Evolutionary conservation across 2,888 invertebrate genomes (phyloP).

Genomic region (Cetonia aurata): DNA sequence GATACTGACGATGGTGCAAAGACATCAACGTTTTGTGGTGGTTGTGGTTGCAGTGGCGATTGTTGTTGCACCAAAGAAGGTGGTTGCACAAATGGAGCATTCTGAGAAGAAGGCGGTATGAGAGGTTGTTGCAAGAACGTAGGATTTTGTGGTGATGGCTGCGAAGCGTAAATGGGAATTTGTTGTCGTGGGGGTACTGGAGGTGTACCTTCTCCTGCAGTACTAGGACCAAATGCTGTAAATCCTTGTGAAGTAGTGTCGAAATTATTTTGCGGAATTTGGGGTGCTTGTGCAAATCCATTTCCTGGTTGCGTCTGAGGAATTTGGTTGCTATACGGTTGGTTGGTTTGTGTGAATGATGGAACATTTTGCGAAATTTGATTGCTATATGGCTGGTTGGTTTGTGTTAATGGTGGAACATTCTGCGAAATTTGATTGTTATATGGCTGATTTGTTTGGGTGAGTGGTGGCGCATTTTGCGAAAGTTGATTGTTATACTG

Average conservation of each 20-base stretch:
- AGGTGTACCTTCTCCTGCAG: too few relatives aligned
- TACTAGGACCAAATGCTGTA: neutral
- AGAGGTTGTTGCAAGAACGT: neutral
- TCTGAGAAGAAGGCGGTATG: neutral
- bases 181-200: too few relatives aligned
- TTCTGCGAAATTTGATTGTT: conserved; percentile 57
- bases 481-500: neutral
- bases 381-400: conserved; percentile 51
- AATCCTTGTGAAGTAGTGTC: neutral
- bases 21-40: conserved; percentile 9
- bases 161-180: too few relatives aligned
- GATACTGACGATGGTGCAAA: neutral
- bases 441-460: conserved; percentile 51
- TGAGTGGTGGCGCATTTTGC: neutral
- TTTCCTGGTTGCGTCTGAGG: neutral
- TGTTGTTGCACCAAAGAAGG: conserved; percentile 26
- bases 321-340: neutral
- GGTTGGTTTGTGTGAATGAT: neutral
- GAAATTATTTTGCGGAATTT: conserved; percentile 9
- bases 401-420: neutral
- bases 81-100: conserved; percentile 5
- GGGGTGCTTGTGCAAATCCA: neutral
- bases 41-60: conserved; percentile 11
- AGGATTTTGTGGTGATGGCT: neutral
- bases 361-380: conserved; percentile 52